Conservation (phyloP, 2,888 invertebrate species). For the Keiferia lycopersicella region DNA sequence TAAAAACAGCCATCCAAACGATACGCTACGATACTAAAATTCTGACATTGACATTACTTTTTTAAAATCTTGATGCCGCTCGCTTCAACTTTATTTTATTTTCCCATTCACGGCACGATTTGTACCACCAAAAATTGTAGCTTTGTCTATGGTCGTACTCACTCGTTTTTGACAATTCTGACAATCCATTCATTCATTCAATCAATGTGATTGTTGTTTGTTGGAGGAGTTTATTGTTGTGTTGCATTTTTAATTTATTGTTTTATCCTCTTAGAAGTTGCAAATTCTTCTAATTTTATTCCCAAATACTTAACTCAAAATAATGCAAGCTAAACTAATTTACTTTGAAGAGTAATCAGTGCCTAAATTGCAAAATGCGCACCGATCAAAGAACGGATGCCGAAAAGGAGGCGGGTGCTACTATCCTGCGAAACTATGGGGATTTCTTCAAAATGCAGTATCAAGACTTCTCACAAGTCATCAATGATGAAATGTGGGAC, state of each 20-base stretch:
- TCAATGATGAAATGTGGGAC: slow-evolving; percentile 49
- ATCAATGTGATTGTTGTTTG: no score
- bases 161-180: neutral
- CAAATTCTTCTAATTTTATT: neutral
- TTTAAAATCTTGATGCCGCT: neutral
- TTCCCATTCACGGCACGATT: neutral
- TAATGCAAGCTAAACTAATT: neutral
- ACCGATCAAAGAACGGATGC: slow-evolving; percentile 41
- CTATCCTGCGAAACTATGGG: slow-evolving; percentile 67
- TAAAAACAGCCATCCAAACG: neutral
- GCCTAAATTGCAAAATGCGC: slow-evolving; percentile 47
- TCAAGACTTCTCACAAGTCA: slow-evolving; percentile 54
- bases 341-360: neutral
- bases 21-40: neutral
- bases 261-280: neutral
- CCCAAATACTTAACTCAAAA: neutral
- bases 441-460: slow-evolving; percentile 72
- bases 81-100: neutral
- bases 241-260: no score
- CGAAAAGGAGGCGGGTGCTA: slow-evolving; percentile 70
- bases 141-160: neutral
- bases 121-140: neutral
- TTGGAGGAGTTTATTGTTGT: no score
- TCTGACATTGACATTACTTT: slow-evolving; percentile 7
- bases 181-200: neutral